Evolutionary conservation across 2,113 vertebrate genomes (phyloP).

Genomic region (Pseudolaguvia tuberculata): DNA sequence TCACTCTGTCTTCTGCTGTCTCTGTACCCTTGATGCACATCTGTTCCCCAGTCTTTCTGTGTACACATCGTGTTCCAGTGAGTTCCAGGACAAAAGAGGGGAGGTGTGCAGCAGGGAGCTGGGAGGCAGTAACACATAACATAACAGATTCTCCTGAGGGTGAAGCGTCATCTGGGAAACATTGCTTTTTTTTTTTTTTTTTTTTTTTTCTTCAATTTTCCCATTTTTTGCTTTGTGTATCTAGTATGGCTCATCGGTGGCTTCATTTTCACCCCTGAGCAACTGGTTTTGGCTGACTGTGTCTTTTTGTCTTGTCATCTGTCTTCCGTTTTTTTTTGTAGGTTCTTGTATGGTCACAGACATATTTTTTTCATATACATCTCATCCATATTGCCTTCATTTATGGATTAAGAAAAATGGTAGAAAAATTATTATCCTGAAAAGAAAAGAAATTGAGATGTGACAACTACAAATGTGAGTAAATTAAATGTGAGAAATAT

Average conservation of each 20-base stretch:
- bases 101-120: not conserved
- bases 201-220: too few species aligned
- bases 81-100: slow-evolving; percentile 21
- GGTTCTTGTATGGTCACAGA: slow-evolving; percentile 18
- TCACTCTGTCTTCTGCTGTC: slow-evolving; percentile 9
- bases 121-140: slow-evolving; percentile 17
- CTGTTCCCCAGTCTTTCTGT: slow-evolving; percentile 27
- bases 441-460: not conserved
- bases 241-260: slow-evolving; percentile 18
- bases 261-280: slow-evolving; percentile 14
- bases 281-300: slow-evolving; percentile 4
- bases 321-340: slow-evolving; percentile 30
- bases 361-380: slow-evolving; percentile 11
- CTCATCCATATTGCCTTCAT: slow-evolving; percentile 15
- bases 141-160: slow-evolving; percentile 31
- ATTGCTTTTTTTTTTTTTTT: slow-evolving; percentile 2
- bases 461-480: not conserved
- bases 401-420: not conserved
- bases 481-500: not conserved
- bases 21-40: slow-evolving; percentile 19
- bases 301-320: slow-evolving; percentile 12
- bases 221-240: slow-evolving; percentile 10
- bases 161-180: slow-evolving; percentile 35
- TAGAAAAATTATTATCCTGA: not conserved
- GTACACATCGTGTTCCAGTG: slow-evolving; percentile 34